Base-by-base conservation (phyloP, 1,140 invertebrate species). In the Zaprionus ornatus region DNA sequence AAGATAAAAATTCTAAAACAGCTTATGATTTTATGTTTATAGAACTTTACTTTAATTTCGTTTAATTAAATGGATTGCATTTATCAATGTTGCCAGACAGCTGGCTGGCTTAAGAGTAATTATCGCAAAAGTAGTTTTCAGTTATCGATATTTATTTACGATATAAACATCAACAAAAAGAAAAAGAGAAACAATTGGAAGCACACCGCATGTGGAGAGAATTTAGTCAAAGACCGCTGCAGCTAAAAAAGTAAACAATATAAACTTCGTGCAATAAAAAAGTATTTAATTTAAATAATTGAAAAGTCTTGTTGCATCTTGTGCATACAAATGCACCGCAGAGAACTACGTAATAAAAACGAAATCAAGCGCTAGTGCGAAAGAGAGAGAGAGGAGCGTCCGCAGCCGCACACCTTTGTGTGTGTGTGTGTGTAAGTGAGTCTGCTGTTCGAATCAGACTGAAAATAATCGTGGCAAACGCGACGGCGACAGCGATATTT, bases 401-500 rank as follows among this genome's bases (percentile, higher is more conserved):
- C 23, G 57, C 37, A 37, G 12, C 12, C 35, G 29, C 29, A 32
- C 32, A 55, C 50, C 27, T 65, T 55, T 37, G 27, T n/a, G 57
- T 52, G 27, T 23, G 59, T 48, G 50, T 29, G 37, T 12, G 50
- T 40, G 52, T 10, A 79, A 52, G 65, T 15, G 35, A 60, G 67
- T 68, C 73, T 54, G 50, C 45, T 45, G 55, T 59, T 57, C 56
- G 45, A 72, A 82, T 62, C 72, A 57, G 59, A 54, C 60, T 74
- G 78, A 85, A 79, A 86, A 81, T 79, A 79, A 68, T 83, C 80
- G 80, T 83, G 80, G 80, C 77, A 85, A 78, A 77, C 80, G 62
- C 59, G 63, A 80, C 72, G 52, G 71, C 75, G 79, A 32, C 25
- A 25, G 25, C 25, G 3, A 75, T 65, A 74, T 71, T 70, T 78